Percentiles rank a stretch among this genome's conserved stretches.
Conservation (phyloP, 2,113 vertebrate species). For the Brachionichthys hirsutus region DNA sequence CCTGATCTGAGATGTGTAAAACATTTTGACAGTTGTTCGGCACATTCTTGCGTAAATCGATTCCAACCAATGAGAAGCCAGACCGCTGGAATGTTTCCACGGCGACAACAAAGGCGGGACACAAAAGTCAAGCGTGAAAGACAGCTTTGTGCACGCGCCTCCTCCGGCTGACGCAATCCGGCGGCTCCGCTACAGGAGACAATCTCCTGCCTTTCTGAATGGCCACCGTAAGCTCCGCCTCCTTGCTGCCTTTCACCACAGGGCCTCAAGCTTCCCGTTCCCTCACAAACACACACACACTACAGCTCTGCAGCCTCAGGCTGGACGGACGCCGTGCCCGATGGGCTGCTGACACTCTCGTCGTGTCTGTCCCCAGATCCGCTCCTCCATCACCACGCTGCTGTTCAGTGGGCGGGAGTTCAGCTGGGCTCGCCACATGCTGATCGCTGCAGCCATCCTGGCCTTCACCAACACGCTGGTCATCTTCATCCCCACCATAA, state of each 20-base stretch:
- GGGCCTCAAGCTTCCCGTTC: slow-evolving; percentile 27
- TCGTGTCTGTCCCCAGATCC: slow-evolving; percentile 79
- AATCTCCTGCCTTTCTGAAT: slow-evolving; percentile 58
- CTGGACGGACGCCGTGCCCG: too few relatives aligned
- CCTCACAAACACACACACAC: slow-evolving; percentile 6
- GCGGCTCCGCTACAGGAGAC: slow-evolving; percentile 61
- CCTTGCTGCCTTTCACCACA: slow-evolving; percentile 24
- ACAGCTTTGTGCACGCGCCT: slow-evolving; percentile 4
- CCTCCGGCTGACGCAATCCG: slow-evolving; percentile 76
- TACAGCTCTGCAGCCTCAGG: slow-evolving; percentile 31
- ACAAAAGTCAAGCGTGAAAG: background rate
- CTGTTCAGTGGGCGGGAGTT: slow-evolving; percentile 89
- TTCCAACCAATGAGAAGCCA: too few relatives aligned
- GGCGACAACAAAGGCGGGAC: too few relatives aligned
- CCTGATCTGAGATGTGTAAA: too few relatives aligned
- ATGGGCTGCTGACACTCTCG: too few relatives aligned
- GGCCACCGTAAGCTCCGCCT: slow-evolving; percentile 18
- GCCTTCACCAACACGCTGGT: slow-evolving; percentile 89
- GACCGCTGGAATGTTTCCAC: too few relatives aligned
- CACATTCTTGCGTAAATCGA: too few relatives aligned
- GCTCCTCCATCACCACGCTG: slow-evolving; percentile 87
- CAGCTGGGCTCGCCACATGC: slow-evolving; percentile 90
- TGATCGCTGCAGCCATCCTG: slow-evolving; percentile 85
- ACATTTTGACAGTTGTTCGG: too few relatives aligned
- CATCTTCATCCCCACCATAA: slow-evolving; percentile 95